Base-by-base conservation (phyloP, 2,113 vertebrate genomes). In the Zapornia atra region DNA sequence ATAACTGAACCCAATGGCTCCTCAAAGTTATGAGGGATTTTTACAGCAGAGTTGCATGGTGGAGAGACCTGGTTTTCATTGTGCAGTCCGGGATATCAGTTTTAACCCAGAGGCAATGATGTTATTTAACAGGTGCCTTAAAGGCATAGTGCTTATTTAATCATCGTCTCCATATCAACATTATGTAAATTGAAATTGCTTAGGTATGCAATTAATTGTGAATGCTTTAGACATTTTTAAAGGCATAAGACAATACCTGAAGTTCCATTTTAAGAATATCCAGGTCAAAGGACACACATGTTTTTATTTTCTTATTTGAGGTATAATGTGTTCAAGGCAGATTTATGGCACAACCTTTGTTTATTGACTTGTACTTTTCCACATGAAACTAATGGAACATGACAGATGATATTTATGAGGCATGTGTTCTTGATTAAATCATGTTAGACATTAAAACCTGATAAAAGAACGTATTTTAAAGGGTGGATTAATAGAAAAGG, bases 321-420 rank as follows among this genome's bases (percentile, higher is more conserved):
- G 97, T 98, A 97, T 98, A 98, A 98, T 98, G 98, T 98, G 97
- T 98, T 98, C 98, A 98, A 98, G 98, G 98, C 98, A 98, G 98
- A 98, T 98, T 98, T 98, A 98, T 98, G 98, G 97, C 97, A 97
- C 97, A 98, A 97, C 97, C 98, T 98, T 98, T 98, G 98, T 98
- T 98, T 98, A 98, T 98, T 98, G 98, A 98, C 98, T 98, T 98
- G 98, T 98, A 98, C 97, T 98, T 98, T 98, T 98, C 97, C 97
- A 97, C 94, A 97, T 98, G 98, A 98, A 98, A 96, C 97, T 98
- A 98, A 98, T 98, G 97, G 97, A 97, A 98, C 98, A 98, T 98
- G 98, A 98, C 98, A 98, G 98, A 97, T 88, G 94, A 98, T 98
- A 98, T 98, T 98, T 98, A 98, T 98, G 97, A 98, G 96, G 96